Conservation (phyloP, 2,888 invertebrate genomes). For the Baccha elongata region DNA sequence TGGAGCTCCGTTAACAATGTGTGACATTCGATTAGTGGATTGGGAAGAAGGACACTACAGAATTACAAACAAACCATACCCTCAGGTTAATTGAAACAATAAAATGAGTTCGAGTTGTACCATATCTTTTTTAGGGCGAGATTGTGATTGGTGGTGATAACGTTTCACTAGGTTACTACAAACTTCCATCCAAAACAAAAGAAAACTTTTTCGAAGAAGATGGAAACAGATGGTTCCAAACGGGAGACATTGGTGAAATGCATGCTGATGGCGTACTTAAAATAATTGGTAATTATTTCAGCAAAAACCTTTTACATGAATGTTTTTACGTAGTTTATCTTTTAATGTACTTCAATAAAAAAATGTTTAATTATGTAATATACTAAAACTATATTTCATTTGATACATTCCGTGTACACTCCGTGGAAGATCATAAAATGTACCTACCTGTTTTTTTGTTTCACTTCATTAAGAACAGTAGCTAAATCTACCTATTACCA, state of each 20-base stretch:
- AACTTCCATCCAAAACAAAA: constrained; percentile 92
- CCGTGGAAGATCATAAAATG: no score
- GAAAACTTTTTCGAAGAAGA: constrained; percentile 94
- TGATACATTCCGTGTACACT: no score
- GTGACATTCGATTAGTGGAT: constrained; percentile 92
- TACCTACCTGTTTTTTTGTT: no score
- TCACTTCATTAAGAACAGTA: no score
- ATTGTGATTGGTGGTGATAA: constrained; percentile 94
- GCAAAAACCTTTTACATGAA: no score
- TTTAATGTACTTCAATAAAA: no score
- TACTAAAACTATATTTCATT: no score
- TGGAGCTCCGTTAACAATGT: constrained; percentile 93
- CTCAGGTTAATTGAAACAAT: constrained; percentile 83
- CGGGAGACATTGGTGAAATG: constrained; percentile 98
- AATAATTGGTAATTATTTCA: constrained; percentile 92
- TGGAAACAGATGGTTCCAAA: constrained; percentile 95
- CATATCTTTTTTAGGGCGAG: constrained; percentile 85
- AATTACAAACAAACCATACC: constrained; percentile 92
- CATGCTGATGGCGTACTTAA: constrained; percentile 96
- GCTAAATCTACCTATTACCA: no score
- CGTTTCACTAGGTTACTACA: constrained; percentile 97
- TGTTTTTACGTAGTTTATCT: no score
- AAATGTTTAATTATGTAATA: no score
- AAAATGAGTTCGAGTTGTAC: not conserved
- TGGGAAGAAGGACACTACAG: constrained; percentile 98